Conservation (phyloP, 2,113 vertebrate genomes). For the Sturnira hondurensis region DNA sequence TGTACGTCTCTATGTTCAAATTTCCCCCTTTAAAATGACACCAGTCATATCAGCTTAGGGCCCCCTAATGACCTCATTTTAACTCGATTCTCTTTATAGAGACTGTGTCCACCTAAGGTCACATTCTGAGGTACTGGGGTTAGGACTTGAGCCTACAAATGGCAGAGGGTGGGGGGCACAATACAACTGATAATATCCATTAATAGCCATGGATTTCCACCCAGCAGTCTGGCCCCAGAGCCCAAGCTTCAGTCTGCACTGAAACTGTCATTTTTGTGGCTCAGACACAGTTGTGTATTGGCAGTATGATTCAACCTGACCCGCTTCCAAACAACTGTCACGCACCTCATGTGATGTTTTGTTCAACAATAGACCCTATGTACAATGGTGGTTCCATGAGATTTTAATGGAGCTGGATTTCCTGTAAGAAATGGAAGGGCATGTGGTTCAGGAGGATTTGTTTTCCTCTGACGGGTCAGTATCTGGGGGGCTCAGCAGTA, state of each 20-base stretch:
- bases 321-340: not conserved
- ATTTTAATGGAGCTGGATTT: not conserved
- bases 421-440: not conserved
- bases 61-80: not conserved
- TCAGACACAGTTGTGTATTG: not conserved
- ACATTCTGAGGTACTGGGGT: not conserved
- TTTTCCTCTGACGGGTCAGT: not conserved
- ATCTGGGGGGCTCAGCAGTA: not conserved
- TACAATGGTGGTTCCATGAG: too few relatives aligned
- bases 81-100: not conserved
- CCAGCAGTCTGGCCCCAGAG: not conserved
- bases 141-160: not conserved
- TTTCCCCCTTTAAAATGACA: not conserved
- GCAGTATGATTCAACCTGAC: not conserved
- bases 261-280: not conserved
- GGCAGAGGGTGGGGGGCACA: rapidly evolving
- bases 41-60: not conserved
- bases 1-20: not conserved
- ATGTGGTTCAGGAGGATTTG: not conserved
- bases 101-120: not conserved
- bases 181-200: not conserved
- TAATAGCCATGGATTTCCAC: not conserved
- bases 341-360: not conserved
- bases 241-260: not conserved
- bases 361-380: not conserved